Evolutionary conservation across 1,140 invertebrate genomes (phyloP), one percentile per base, ranked within the genome.

Genomic region (Cecropterus lyciades): DNA sequence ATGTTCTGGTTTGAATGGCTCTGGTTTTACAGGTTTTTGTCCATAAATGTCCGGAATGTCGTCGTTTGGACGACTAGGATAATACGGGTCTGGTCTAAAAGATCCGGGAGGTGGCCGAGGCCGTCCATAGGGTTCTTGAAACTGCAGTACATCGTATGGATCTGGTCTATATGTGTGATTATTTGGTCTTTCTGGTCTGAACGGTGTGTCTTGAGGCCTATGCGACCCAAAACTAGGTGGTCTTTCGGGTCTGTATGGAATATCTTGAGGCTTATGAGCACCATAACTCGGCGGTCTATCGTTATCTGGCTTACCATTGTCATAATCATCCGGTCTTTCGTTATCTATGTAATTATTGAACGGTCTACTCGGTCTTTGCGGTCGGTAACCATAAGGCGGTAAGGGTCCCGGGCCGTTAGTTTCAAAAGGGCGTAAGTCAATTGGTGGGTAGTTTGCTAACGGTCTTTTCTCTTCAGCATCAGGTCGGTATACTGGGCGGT

Each of bases 261-360:
- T 80, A 59, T 84, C 80, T 67, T 83, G 82, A 16, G 89, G 87
- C 43, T 64, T 85, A 65, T 88, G 87, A 9, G 20, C 60, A 27
- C 89, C 89, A 14, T 91, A 91, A 42, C 84, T 85, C 7, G 86
- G 84, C 10, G 82, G 80, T 60, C 56, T 67, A 66, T 89, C 80
- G n/a, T 77, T 72, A 49, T 79, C 77, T 16, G 89, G 89, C 62
- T 79, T 86, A 9, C 46, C 59, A 17, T 75, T 76, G 7, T 67
- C 59, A 16, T 84, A 86, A 63, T 81, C 81, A 73, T 91, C 87
- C 48, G 89, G 89, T 70, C 86, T 77, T 42, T 89, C 83, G 15
- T 80, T 73, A 11, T 70, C 48, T 48, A 74, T 63, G 67, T 71
- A 66, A 17, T 60, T 76, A 14, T 76, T 77, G 42, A 63, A 64